Percentiles rank a stretch among this genome's conserved stretches.
Evolutionary conservation across 2,113 vertebrate genomes (phyloP).

Genomic region (Eudyptes chrysolophus): DNA sequence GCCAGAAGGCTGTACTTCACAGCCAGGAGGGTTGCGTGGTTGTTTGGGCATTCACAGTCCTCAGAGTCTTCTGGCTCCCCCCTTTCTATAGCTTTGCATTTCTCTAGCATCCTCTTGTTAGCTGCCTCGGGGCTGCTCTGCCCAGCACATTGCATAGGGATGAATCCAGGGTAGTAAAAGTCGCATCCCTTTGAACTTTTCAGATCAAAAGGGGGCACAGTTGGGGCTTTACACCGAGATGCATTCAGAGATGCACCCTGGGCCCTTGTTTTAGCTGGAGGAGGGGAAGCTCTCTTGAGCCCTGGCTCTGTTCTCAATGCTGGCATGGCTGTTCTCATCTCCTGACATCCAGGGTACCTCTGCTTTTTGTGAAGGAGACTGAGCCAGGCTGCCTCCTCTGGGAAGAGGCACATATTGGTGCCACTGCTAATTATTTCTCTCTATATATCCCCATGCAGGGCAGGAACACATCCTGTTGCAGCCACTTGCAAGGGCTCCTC

Average conservation of each 20-base stretch:
- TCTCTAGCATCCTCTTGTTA: not conserved
- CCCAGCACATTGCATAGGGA: not conserved
- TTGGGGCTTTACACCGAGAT: not conserved
- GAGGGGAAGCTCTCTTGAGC: not conserved
- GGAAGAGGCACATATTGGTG: not conserved
- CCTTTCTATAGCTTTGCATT: not conserved
- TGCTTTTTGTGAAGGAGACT: not conserved
- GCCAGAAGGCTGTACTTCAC: not conserved
- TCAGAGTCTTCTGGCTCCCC: not conserved
- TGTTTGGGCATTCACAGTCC: not conserved
- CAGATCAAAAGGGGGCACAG: not conserved
- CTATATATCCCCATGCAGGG: not conserved
- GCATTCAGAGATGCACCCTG: not conserved
- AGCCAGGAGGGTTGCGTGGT: not conserved
- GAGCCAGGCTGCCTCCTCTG: not conserved
- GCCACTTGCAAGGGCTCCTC: not conserved
- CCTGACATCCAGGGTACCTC: slow-evolving; percentile 18
- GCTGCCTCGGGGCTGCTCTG: not conserved
- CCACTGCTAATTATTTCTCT: not conserved
- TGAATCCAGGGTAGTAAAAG: not conserved
- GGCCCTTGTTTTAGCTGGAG: not conserved
- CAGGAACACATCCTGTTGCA: not conserved
- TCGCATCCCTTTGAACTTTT: not conserved
- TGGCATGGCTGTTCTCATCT: not conserved
- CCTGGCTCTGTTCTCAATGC: accelerated